Percentiles rank a stretch among this genome's conserved stretches.
Conservation (phyloP, 2,888 invertebrate genomes). For the Spisula subtruncata region DNA sequence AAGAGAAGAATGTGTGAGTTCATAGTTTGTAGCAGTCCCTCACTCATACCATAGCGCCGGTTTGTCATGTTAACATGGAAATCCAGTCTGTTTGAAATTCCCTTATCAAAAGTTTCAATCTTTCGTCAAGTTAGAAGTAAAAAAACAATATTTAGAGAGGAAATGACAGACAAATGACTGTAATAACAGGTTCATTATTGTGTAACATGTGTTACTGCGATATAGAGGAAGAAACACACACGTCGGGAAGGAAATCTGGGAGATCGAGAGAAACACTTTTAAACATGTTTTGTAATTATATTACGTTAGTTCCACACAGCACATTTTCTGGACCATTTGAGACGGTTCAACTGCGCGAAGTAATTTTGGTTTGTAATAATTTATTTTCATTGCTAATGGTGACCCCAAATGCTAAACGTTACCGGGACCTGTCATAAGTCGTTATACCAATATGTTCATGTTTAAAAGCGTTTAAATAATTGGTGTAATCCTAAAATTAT, state of each 20-base stretch:
- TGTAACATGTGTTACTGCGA: constrained; percentile 38
- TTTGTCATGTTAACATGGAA: neutral
- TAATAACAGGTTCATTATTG: constrained; percentile 45
- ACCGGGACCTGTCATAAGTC: too few species aligned
- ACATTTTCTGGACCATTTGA: neutral
- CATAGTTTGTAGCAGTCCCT: neutral
- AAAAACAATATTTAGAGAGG: constrained; percentile 34
- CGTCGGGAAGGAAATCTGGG: constrained; percentile 6
- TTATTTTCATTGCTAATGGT: too few species aligned
- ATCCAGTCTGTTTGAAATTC: constrained; percentile 41
- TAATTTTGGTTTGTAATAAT: too few species aligned
- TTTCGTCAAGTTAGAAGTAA: constrained; percentile 39
- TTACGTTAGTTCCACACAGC: neutral
- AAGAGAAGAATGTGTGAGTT: constrained; percentile 16
- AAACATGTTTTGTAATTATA: neutral
- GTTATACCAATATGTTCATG: too few species aligned
- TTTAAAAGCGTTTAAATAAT: too few species aligned
- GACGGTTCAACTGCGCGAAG: neutral
- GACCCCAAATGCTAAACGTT: too few species aligned
- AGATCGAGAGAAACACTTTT: too few species aligned
- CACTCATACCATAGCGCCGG: neutral
- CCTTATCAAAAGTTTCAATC: constrained; percentile 38
- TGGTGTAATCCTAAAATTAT: too few species aligned
- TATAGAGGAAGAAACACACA: constrained; percentile 30
- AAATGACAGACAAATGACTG: constrained; percentile 47